A percentile compares a stretch with the other conserved stretches of the same genome.
These are phyloP conservation scores for Enteromius mattozi DNA, from an alignment of 2,797 vertebrate genomes.

Conservation along the genomic window DNA sequence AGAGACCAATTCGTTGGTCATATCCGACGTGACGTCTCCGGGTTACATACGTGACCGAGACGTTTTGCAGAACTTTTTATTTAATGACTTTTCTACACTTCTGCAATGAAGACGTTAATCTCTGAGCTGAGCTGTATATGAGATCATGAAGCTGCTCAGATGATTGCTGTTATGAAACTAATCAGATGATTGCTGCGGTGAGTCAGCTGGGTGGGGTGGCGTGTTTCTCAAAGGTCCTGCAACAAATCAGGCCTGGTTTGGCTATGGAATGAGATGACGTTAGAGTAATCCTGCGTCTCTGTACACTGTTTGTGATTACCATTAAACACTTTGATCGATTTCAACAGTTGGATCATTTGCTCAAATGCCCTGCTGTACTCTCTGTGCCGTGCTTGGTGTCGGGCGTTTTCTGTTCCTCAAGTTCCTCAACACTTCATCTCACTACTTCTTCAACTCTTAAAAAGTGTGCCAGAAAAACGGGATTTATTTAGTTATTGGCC, in stretches of 20 bases:
- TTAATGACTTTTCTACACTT: neutral
- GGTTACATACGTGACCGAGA: no score
- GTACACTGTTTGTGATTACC: slow-evolving; percentile 5
- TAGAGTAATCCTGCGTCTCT: neutral
- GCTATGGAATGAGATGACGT: neutral
- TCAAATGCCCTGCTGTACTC: neutral
- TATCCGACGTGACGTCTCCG: no score
- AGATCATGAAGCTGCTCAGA: slow-evolving; percentile 42
- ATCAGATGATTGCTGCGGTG: slow-evolving; percentile 59
- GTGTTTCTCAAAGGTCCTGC: slow-evolving; percentile 12
- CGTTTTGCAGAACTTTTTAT: neutral
- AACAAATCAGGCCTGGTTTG: slow-evolving; percentile 6
- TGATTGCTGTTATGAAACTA: slow-evolving; percentile 50
- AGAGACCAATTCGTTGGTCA: no score
- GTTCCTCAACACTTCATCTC: neutral
- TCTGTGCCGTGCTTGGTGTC: neutral
- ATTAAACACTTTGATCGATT: neutral
- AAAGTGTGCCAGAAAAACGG: neutral
- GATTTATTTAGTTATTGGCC: neutral
- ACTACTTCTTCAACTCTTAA: neutral
- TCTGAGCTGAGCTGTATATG: slow-evolving; percentile 10
- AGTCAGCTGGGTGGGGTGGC: slow-evolving; percentile 69
- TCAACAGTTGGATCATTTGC: neutral
- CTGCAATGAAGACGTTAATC: slow-evolving; percentile 23
- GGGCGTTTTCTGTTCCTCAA: neutral